phyloP scores from a whole-genome alignment of 2,797 vertebrate species.

The Lagocephalus sceleratus region DNA sequence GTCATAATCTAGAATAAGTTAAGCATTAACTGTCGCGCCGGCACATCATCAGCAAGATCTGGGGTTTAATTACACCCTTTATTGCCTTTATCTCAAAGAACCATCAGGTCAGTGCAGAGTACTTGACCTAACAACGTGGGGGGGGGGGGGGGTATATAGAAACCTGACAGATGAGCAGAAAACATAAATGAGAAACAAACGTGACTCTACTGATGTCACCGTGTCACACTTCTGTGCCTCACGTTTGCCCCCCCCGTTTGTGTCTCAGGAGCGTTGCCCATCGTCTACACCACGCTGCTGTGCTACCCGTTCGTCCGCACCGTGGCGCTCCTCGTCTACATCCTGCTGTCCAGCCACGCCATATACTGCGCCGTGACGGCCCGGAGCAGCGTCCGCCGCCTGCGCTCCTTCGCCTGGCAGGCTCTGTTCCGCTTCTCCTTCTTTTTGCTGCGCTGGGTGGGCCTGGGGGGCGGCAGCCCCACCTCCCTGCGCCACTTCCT shows the following conservation, averaged over 20 bases:
- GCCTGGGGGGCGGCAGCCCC: constrained; percentile 85
- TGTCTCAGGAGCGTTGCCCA: constrained; percentile 85
- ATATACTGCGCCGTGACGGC: constrained; percentile 90
- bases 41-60: too few species aligned
- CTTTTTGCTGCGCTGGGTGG: constrained; percentile 84
- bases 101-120: too few species aligned
- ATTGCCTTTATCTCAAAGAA: too few species aligned
- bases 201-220: background rate
- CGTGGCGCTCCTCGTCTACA: constrained; percentile 82
- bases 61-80: too few species aligned
- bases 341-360: constrained; percentile 83
- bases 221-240: background rate
- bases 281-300: constrained; percentile 89
- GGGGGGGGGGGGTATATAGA: too few species aligned
- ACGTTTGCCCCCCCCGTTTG: constrained; percentile 17
- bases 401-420: constrained; percentile 88
- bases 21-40: too few species aligned
- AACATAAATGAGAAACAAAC: too few species aligned
- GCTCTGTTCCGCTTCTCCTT: constrained; percentile 88
- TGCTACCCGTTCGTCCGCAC: constrained; percentile 85
- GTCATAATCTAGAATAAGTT: too few species aligned
- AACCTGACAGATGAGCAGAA: too few species aligned
- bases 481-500: constrained; percentile 87
- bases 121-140: too few species aligned
- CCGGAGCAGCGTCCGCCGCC: constrained; percentile 77